Evolutionary conservation across 2,888 invertebrate species (phyloP), one percentile per base, ranked within the genome.

Genomic region (Oscheius onirici): DNA sequence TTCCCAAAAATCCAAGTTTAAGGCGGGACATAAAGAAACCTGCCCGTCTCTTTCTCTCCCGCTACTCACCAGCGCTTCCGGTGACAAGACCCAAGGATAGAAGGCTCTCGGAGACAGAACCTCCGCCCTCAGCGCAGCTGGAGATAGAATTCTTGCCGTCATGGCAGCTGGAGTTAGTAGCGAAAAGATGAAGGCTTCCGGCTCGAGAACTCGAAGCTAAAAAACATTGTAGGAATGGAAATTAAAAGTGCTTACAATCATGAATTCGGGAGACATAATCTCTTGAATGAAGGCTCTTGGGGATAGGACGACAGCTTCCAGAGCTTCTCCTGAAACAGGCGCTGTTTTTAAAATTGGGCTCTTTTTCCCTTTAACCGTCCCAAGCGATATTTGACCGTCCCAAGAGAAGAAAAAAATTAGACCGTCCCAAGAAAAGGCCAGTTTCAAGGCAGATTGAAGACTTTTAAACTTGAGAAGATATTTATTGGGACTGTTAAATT

Each of bases 161-260:
- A 85, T 54, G 0, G 85, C 85, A 8, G 79, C 77, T 22, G 86
- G 86, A 0, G 81, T 77, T 0, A 86, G 71, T 3, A 84, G 73
- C 8, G 85, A 81, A 8, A 83, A 82, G 41, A 86, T 77, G 68
- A 86, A 86, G 2, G 86, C 86, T 2, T 84, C 76, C 1, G 86
- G 86, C 6, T 75, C 74, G 0, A 84, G 75, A 0, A 80, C 72
- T 24, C 76, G 73, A 1, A 80, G 52, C 82, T 82, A 61, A 63
- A 76, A 57, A 13, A 26, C 15, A 8, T 11, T 17, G 43, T 11
- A 8, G 51, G 10, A 11, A n/a, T 51, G 13, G 13, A 13, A 20
- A 24, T 52, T 6, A 58, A n/a, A n/a, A n/a, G n/a, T n/a, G n/a
- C 58, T 11, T 41, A 80, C 76, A 60, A 72, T 74, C 20, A 83